Conservation (phyloP, 2,888 invertebrate species). For the Synanthedon tipuliformis region DNA sequence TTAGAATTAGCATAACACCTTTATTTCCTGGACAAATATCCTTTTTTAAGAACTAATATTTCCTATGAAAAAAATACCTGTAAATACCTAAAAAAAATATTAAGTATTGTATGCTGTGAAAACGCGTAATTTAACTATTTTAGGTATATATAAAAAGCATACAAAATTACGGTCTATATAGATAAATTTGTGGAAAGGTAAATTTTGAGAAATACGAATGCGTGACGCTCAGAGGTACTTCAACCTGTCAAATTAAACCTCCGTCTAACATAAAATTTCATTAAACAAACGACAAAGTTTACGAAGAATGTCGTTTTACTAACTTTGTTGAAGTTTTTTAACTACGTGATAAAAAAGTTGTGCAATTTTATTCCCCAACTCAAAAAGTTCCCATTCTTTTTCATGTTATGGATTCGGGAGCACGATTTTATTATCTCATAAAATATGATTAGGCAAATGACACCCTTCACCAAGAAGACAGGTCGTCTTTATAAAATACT, state of each 20-base stretch:
- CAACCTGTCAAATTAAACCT: conserved; percentile 25
- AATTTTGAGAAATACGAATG: not conserved
- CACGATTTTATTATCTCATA: conserved; percentile 11
- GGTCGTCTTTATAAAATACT: too few relatives aligned
- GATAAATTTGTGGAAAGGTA: too few relatives aligned
- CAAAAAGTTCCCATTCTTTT: not conserved
- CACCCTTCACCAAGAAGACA: too few relatives aligned
- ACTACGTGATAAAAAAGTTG: conserved; percentile 28
- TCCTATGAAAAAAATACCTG: too few relatives aligned
- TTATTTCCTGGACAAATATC: too few relatives aligned
- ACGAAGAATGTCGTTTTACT: conserved; percentile 20
- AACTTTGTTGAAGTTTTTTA: conserved; percentile 19
- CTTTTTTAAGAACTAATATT: too few relatives aligned
- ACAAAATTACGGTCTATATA: too few relatives aligned
- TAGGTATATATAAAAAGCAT: too few relatives aligned
- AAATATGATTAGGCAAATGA: conserved; percentile 4
- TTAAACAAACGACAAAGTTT: conserved; percentile 26
- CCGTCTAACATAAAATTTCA: conserved; percentile 21
- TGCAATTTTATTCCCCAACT: conserved; percentile 15
- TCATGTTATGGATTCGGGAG: not conserved
- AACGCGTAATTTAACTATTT: too few relatives aligned
- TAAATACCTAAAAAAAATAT: too few relatives aligned
- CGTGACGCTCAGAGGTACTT: not conserved
- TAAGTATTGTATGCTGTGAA: too few relatives aligned
- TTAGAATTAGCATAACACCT: too few relatives aligned